phyloP scores from a whole-genome alignment of 1,140 invertebrate species.

The Proctacanthus coquilletti region DNA sequence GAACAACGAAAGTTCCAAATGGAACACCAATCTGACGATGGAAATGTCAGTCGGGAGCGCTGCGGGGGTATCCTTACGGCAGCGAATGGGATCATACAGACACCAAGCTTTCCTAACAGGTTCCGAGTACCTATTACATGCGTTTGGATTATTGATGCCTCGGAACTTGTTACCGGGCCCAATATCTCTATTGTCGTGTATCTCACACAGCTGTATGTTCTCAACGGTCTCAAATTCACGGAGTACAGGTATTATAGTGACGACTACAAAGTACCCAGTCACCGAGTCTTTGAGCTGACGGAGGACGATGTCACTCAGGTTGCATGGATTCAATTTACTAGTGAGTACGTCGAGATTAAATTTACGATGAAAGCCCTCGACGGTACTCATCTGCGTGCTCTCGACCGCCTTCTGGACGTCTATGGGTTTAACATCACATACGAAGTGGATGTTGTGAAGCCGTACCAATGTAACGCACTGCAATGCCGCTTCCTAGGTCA shows the following conservation, averaged over 20 bases:
- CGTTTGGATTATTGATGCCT: slow-evolving; percentile 72
- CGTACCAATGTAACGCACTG: slow-evolving; percentile 53
- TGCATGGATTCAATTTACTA: slow-evolving; percentile 48
- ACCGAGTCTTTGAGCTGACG: slow-evolving; percentile 32
- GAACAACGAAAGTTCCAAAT: neutral
- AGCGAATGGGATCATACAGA: slow-evolving; percentile 52
- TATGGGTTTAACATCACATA: slow-evolving; percentile 90
- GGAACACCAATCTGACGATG: slow-evolving; percentile 2
- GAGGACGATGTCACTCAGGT: slow-evolving; percentile 54
- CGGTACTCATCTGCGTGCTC: slow-evolving; percentile 66
- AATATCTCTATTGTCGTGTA: slow-evolving; percentile 64
- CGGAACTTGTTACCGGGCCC: slow-evolving; percentile 28
- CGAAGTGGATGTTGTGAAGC: slow-evolving; percentile 46
- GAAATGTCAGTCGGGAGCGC: slow-evolving; percentile 1
- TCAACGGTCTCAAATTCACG: slow-evolving; percentile 60
- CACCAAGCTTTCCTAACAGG: slow-evolving; percentile 63
- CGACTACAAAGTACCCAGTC: slow-evolving; percentile 45
- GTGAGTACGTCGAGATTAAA: slow-evolving; percentile 62
- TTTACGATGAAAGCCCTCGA: slow-evolving; percentile 55
- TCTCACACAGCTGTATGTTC: slow-evolving; percentile 73
- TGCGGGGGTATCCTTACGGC: slow-evolving; percentile 48
- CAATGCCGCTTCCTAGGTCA: slow-evolving; percentile 70
- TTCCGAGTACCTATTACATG: slow-evolving; percentile 69
- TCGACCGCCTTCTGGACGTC: slow-evolving; percentile 64
- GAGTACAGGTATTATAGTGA: slow-evolving; percentile 70